Base-by-base conservation (phyloP, 2,888 invertebrate genomes). In the Pandemis corylana region DNA sequence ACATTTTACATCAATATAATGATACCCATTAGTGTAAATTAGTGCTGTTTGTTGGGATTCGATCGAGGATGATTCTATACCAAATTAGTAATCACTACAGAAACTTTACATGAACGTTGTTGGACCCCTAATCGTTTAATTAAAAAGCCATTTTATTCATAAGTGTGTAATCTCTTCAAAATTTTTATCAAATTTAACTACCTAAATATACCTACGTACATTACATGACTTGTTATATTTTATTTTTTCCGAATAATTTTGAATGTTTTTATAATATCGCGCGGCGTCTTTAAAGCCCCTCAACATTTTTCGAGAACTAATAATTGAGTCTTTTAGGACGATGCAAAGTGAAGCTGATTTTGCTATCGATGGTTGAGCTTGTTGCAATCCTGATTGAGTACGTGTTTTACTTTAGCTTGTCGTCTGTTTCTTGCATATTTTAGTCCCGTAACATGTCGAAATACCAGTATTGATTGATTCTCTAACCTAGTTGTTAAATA, bases 51-150 rank as follows among this genome's bases (percentile, higher is more conserved):
- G 76, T 78, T 28, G 51, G 51, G 46, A 62, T 76, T 80, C 74
- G 79, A 76, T 78, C 76, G 77, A 72, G 80, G 77, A 80, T 82
- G 81, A 81, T 80, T 82, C 76, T 81, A 81, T 78, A 77, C 73
- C 74, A 77, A 81, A 83, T 70, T 13, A 83, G 79, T 81, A 86
- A 85, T 82, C 83, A 85, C 84, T 86, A 86, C 84, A 85, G 84
- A 85, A 82, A 84, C 80, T 85, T 86, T 85, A 88, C 84, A 84
- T 92, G 82, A 87, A 89, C 84, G 82, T 86, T 87, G 87, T 91
- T 94, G 94, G 94, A 93, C 94, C 94, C 91, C 92, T 92, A 90
- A 90, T 90, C 88, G 89, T 91, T 91, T 86, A 90, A 90, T 90
- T 88, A 91, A 93, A 92, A 93, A 93, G 92, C 92, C 88, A 90